Evolutionary conservation across 1,140 invertebrate genomes (phyloP).

Genomic region (Cotesia typhae): DNA sequence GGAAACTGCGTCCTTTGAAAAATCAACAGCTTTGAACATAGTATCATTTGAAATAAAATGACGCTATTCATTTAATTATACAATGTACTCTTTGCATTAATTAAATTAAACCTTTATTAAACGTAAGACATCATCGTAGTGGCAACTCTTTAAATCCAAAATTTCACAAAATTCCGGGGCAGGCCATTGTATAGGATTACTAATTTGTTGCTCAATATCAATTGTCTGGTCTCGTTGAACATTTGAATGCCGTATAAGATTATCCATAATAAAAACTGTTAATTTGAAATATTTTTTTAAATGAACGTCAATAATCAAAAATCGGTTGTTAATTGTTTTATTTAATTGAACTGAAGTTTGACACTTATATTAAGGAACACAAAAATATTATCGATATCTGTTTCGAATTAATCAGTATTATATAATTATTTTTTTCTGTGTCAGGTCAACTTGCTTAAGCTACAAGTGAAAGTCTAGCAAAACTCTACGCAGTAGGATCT

Average conservation of each 20-base stretch:
- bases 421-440: no score
- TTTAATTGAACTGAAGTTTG: not conserved
- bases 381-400: no score
- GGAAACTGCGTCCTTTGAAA: constrained; percentile 65
- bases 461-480: no score
- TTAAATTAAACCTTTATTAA: constrained; percentile 65
- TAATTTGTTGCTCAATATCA: constrained; percentile 55
- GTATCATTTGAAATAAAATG: constrained; percentile 66
- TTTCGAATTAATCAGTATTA: no score
- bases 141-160: constrained; percentile 67
- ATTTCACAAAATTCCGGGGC: constrained; percentile 66
- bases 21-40: constrained; percentile 60
- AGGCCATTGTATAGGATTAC: constrained; percentile 69
- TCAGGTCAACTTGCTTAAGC: no score
- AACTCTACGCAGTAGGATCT: not conserved
- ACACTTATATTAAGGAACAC: no score
- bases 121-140: constrained; percentile 67
- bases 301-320: not conserved
- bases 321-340: not conserved
- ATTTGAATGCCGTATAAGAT: not conserved
- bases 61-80: constrained; percentile 49
- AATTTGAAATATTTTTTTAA: not conserved
- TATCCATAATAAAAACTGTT: not conserved
- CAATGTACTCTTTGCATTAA: constrained; percentile 8
- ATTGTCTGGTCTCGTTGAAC: constrained; percentile 34